These are phyloP conservation scores for Carpatolechia fugitivella DNA, from an alignment of 2,888 invertebrate species.

Conservation along the genomic window DNA sequence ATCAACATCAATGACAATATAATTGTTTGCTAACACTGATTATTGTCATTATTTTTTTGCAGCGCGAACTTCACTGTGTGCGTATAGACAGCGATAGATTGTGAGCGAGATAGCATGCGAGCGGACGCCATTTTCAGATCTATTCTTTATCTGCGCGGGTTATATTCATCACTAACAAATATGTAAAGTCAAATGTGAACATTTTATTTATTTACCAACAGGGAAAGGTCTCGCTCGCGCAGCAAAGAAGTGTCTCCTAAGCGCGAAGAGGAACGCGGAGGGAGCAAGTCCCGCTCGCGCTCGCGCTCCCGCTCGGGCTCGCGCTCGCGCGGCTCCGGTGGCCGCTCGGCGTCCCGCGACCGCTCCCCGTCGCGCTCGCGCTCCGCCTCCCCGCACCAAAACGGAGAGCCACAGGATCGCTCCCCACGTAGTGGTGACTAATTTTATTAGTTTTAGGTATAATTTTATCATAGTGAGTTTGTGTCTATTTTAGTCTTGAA, in stretches of 20 bases:
- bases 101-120: too few species aligned
- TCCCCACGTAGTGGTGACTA: constrained; percentile 71
- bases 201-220: constrained; percentile 44
- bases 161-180: too few species aligned
- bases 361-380: constrained; percentile 52
- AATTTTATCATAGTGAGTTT: background rate
- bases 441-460: constrained; percentile 26
- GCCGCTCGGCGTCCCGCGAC: constrained; percentile 43
- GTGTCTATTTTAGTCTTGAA: constrained; percentile 4
- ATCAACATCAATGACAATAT: too few species aligned
- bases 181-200: too few species aligned
- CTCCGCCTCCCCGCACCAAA: constrained; percentile 61
- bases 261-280: constrained; percentile 61
- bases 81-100: too few species aligned
- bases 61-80: too few species aligned
- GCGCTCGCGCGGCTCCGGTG: constrained; percentile 43
- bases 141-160: too few species aligned
- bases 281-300: constrained; percentile 60
- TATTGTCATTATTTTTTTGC: too few species aligned
- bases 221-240: constrained; percentile 84
- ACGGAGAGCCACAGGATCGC: constrained; percentile 60
- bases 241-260: constrained; percentile 81
- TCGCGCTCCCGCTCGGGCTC: constrained; percentile 45
- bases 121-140: too few species aligned
- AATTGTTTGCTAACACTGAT: too few species aligned